Evolutionary conservation across 2,888 invertebrate genomes (phyloP).

Genomic region (Trichogramma evanescens): DNA sequence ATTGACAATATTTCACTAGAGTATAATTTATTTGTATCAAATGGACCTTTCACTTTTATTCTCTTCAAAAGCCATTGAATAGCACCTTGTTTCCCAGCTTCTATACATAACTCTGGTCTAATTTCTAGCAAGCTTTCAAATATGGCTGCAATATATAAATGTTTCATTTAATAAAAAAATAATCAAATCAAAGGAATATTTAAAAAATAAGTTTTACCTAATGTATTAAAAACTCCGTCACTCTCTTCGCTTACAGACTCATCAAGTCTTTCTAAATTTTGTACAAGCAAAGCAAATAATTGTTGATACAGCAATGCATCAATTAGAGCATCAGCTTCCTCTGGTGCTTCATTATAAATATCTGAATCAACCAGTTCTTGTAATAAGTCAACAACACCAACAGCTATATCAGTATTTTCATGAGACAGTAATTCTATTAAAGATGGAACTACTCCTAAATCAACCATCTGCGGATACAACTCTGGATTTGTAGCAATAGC

Average conservation of each 20-base stretch:
- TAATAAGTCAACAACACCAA: slow-evolving; percentile 65
- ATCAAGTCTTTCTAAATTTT: slow-evolving; percentile 88
- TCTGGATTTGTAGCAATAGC: slow-evolving; percentile 92
- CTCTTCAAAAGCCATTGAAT: slow-evolving; percentile 87
- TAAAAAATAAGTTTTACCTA: slow-evolving; percentile 52
- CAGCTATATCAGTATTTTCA: slow-evolving; percentile 91
- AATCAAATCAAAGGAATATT: neutral
- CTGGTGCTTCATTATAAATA: slow-evolving; percentile 87
- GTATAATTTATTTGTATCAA: slow-evolving; percentile 92
- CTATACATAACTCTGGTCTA: slow-evolving; percentile 71
- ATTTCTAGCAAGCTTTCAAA: slow-evolving; percentile 95
- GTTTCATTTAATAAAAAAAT: neutral
- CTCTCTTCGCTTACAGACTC: slow-evolving; percentile 89
- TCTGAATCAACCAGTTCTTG: slow-evolving; percentile 95
- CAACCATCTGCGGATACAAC: slow-evolving; percentile 84
- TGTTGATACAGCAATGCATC: slow-evolving; percentile 85
- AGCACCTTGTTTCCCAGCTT: slow-evolving; percentile 85
- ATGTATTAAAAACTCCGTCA: slow-evolving; percentile 92
- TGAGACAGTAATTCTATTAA: slow-evolving; percentile 88
- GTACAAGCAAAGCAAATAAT: slow-evolving; percentile 80
- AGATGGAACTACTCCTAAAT: slow-evolving; percentile 81
- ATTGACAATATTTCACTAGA: slow-evolving; percentile 94
- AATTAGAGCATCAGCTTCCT: slow-evolving; percentile 81
- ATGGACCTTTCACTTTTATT: slow-evolving; percentile 80
- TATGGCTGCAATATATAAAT: slow-evolving; percentile 58